Base-by-base conservation (phyloP, 1,140 invertebrate species). In the Diploscapter pachys region DNA sequence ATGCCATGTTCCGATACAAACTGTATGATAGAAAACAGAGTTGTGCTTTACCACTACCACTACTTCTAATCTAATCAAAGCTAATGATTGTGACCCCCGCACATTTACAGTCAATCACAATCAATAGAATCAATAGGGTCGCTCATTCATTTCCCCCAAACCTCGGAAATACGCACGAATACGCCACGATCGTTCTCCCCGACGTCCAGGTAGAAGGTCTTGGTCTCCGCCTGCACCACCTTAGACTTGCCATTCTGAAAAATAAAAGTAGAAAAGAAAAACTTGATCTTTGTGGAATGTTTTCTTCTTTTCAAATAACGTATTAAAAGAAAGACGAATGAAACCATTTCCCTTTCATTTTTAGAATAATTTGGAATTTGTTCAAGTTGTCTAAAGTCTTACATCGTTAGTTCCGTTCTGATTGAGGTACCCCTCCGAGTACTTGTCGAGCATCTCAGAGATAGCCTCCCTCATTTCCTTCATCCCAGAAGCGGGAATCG, bases 201-300 rank as follows among this genome's bases (percentile, higher is more conserved):
- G 86, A 97, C 94, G 89, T 99, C 95, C 89, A 99, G 98, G 89
- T 97, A 98, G 89, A 98, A 99, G 88, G 96, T 96, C 89, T 99
- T 78, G 89, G 96, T 96, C 89, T 98, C 95, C 81, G 96, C 94
- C 82, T 95, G 91, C 90, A 98, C 91, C 86, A 95, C 94, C 80
- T 93, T 90, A 66, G 94, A 94, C 87, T 98, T 95, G 62, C 89
- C 89, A 75, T 89, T 80, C 72, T 89, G 88, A 72, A 78, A 59
- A 83, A 83, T 66, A 77, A 66, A 73, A 78, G 80, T 71, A 31
- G 31, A 31, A 31, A 31, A 31, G 31, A 31, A 31, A 31, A 71
- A 62, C 68, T 51, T 5, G 50, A 48, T 51, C 50, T 6, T 67
- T 68, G 63, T 63, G 66, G 50, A 55, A 65, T 52, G 48, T 59